A percentile compares a stretch with the other conserved stretches of the same genome.
Evolutionary conservation across 2,113 vertebrate genomes (phyloP).

Genomic region (Barnardius zonarius): DNA sequence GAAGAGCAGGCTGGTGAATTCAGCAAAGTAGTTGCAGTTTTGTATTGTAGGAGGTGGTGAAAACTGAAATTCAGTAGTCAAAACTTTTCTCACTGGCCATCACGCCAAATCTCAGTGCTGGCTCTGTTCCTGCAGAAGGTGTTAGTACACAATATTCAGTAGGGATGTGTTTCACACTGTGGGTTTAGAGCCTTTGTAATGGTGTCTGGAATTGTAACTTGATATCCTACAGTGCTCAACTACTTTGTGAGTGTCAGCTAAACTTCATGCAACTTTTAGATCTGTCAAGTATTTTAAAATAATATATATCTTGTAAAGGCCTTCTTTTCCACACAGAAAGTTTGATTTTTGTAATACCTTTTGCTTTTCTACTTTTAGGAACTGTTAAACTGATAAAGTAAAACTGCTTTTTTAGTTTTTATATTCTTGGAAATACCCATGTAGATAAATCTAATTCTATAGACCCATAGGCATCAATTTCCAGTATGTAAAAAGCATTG

Average conservation of each 20-base stretch:
- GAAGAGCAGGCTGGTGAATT: not conserved
- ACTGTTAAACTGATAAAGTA: not conserved
- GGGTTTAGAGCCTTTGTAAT: not conserved
- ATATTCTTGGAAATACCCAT: fast-evolving
- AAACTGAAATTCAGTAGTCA: not conserved
- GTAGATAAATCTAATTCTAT: not conserved
- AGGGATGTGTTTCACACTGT: not conserved
- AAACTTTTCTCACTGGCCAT: not conserved
- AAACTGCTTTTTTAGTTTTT: not conserved
- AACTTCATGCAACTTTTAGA: not conserved
- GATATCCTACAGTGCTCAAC: not conserved
- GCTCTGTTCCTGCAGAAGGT: not conserved
- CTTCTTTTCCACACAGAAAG: not conserved
- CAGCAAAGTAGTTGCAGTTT: not conserved
- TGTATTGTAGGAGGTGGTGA: not conserved
- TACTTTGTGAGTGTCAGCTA: not conserved
- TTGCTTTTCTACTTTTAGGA: not conserved
- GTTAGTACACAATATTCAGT: fast-evolving
- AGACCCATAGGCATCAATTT: fast-evolving
- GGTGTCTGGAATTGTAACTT: not conserved
- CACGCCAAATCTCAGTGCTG: too few relatives aligned
- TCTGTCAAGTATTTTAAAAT: not conserved
- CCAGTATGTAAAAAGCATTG: fast-evolving
- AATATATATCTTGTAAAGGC: not conserved
- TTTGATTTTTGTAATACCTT: not conserved